These are phyloP conservation scores for Sminthopsis crassicaudata DNA, from an alignment of 2,113 vertebrate genomes.

Conservation along the genomic window DNA sequence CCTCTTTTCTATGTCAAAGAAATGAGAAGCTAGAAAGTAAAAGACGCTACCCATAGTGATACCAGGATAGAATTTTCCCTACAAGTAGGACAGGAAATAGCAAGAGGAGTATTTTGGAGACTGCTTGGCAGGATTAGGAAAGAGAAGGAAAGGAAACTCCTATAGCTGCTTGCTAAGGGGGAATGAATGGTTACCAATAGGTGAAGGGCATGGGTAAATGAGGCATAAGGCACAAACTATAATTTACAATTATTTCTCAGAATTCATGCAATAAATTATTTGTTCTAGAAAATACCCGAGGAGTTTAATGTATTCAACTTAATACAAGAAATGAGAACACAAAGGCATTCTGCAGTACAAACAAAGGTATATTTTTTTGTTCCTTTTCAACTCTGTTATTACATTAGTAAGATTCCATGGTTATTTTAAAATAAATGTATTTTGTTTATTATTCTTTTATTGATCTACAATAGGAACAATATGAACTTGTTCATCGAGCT, in stretches of 20 bases:
- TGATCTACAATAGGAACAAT: constrained; percentile 91
- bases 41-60: background rate
- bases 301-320: constrained; percentile 98
- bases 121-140: background rate
- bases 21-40: background rate
- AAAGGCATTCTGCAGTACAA: constrained; percentile 98
- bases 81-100: background rate
- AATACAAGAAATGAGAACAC: constrained; percentile 99
- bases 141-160: background rate
- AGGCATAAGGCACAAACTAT: background rate
- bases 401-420: background rate
- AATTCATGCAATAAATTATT: constrained; percentile 52
- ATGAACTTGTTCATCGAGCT: constrained; percentile 96
- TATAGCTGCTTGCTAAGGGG: too few species aligned
- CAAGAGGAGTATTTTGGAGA: background rate
- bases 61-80: background rate
- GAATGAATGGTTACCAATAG: background rate
- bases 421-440: constrained; percentile 44
- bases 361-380: constrained; percentile 90
- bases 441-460: constrained; percentile 39
- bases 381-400: constrained; percentile 40
- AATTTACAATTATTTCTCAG: background rate
- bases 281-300: constrained; percentile 96
- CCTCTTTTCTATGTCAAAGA: background rate
- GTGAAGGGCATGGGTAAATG: background rate